These are phyloP conservation scores for Trachurus trachurus DNA, from an alignment of 2,797 vertebrate species.

Conservation along the genomic window DNA sequence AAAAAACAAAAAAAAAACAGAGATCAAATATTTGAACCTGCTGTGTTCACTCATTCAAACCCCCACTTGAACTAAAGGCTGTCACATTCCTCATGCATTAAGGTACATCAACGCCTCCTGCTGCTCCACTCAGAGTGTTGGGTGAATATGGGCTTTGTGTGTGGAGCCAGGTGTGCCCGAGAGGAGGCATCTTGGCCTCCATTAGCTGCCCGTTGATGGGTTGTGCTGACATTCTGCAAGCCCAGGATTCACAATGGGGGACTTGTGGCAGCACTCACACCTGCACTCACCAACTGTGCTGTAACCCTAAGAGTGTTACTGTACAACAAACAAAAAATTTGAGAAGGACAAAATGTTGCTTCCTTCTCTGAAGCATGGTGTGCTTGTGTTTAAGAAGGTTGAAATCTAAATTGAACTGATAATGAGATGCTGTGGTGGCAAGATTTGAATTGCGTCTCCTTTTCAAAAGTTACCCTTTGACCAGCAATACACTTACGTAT, in stretches of 20 bases:
- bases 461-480: background rate
- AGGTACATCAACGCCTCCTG: slow-evolving; percentile 22
- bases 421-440: too few species aligned
- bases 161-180: slow-evolving; percentile 43
- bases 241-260: background rate
- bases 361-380: background rate
- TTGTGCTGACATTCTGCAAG: slow-evolving; percentile 50
- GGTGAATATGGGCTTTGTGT: slow-evolving; percentile 41
- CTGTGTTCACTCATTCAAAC: slow-evolving; percentile 39
- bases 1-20: background rate
- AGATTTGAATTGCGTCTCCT: background rate
- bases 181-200: slow-evolving; percentile 46
- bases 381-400: background rate
- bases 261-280: slow-evolving; percentile 19
- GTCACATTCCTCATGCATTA: slow-evolving; percentile 40
- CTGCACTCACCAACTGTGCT: slow-evolving; percentile 8
- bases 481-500: background rate
- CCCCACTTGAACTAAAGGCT: slow-evolving; percentile 43
- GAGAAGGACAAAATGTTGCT: background rate
- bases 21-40: slow-evolving; percentile 57
- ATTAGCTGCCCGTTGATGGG: slow-evolving; percentile 45
- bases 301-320: background rate
- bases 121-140: background rate
- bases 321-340: slow-evolving; percentile 4
- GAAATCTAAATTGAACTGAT: background rate